Base-by-base conservation (phyloP, 2,888 invertebrate genomes). In the Sphaerophoria taeniata region DNA sequence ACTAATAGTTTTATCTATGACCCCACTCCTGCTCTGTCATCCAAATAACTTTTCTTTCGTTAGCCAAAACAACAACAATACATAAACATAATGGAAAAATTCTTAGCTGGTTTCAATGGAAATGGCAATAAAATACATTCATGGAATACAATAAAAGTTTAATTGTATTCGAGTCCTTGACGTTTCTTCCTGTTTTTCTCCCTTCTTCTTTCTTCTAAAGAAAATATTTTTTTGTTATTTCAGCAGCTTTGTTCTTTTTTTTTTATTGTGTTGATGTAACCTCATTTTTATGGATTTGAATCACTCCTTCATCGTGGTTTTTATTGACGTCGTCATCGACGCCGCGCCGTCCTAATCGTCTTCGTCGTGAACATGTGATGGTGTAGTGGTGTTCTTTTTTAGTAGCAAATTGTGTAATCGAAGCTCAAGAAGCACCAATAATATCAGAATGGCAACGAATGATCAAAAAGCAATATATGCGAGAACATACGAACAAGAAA, bases 161-260 rank as follows among this genome's bases (percentile, higher is more conserved):
- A 63, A 73, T 74, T 63, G 70, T 73, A 45, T 53, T 83, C 63
- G 56, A 74, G 79, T 82, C 82, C 63, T 82, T 73, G 73, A 73
- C 63, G 65, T 75, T 61, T 74, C 73, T 74, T 73, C 74, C 78
- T 45, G 60, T 67, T 61, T 75, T 75, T 16, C n/a, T 56, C 24
- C 72, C n/a, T 56, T 36, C 36, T 16, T 51, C 43, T 53, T 43
- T 61, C 39, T 24, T 24, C 24, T 24, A 24, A 24, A 24, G 24
- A 24, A 24, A 24, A 24, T 24, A 24, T 24, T 24, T 24, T 24
- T 24, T 24, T 24, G 24, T 24, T 24, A 39, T 58, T 34, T 45
- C 16, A 43, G 36, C 36, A 58, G 9, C 33, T 45, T 12, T 49
- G 36, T 43, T 39, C 36, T 39, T 49, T 39, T 51, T 39, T 49